A percentile compares a stretch with the other conserved stretches of the same genome.
phyloP scores from a whole-genome alignment of 2,797 vertebrate species.

The Coilia nasus region DNA sequence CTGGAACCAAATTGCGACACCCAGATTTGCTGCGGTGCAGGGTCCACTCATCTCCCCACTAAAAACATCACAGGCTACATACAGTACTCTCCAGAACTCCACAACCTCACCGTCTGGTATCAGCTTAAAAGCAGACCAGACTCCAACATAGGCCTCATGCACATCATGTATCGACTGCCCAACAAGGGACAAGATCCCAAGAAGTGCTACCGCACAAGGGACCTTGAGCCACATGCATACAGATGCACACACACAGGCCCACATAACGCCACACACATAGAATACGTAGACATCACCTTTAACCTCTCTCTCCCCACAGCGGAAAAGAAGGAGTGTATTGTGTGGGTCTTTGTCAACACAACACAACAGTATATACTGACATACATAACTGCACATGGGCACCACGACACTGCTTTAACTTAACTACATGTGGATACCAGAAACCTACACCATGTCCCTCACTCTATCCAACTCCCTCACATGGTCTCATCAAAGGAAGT shows the following conservation, averaged over 20 bases:
- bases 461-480: not conserved
- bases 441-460: conserved; percentile 26
- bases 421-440: too few species aligned
- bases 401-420: too few species aligned
- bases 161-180: not conserved
- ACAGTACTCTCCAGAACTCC: too few species aligned
- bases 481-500: conserved; percentile 8
- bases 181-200: not conserved
- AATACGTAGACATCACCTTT: not conserved
- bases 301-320: not conserved
- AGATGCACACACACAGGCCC: conserved; percentile 15
- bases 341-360: not conserved
- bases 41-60: not conserved
- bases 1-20: not conserved
- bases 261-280: not conserved
- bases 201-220: too few species aligned
- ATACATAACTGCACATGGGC: not conserved
- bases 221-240: not conserved
- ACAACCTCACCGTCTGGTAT: not conserved
- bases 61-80: too few species aligned
- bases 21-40: not conserved
- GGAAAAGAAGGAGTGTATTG: not conserved
- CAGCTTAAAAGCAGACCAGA: not conserved
- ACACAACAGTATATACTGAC: not conserved
- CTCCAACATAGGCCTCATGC: not conserved